These are phyloP conservation scores for Thymallus thymallus DNA, from an alignment of 2,113 vertebrate species.

Conservation along the genomic window DNA sequence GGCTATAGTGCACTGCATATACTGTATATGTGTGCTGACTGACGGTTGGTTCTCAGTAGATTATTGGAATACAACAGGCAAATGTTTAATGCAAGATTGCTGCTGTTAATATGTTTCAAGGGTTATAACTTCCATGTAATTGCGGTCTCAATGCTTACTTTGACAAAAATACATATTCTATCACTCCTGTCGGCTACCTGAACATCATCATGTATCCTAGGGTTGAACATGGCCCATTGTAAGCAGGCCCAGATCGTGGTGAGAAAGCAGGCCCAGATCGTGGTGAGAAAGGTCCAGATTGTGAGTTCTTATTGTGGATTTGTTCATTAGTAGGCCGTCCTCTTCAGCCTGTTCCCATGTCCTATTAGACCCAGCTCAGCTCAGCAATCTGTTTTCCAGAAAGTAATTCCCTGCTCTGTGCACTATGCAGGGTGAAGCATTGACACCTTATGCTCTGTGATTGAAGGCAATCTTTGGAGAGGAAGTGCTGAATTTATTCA, in stretches of 20 bases:
- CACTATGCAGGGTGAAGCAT: constrained; percentile 60
- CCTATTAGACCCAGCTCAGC: constrained; percentile 67
- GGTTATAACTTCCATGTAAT: not conserved
- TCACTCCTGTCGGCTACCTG: not conserved
- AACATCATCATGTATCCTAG: constrained; percentile 2
- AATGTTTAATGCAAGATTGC: too few species aligned
- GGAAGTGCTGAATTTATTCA: constrained; percentile 77
- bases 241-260: constrained; percentile 50
- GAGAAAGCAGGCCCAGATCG: constrained; percentile 44
- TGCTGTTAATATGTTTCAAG: too few species aligned
- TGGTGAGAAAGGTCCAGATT: constrained; percentile 45
- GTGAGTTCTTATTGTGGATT: constrained; percentile 61
- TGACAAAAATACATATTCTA: not conserved
- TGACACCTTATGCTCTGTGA: constrained; percentile 78
- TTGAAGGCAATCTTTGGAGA: constrained; percentile 78
- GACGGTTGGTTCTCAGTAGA: too few species aligned
- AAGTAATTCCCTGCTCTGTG: constrained; percentile 71
- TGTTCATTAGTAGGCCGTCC: constrained; percentile 67
- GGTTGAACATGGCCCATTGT: constrained; percentile 47
- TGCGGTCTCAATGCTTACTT: not conserved
- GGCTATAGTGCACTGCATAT: too few species aligned
- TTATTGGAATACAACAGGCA: too few species aligned
- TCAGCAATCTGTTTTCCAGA: constrained; percentile 64
- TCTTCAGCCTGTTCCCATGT: constrained; percentile 55
- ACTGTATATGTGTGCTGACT: too few species aligned